phyloP scores from a whole-genome alignment of 2,888 invertebrate genomes.

The Listrodromus nycthemerus region DNA sequence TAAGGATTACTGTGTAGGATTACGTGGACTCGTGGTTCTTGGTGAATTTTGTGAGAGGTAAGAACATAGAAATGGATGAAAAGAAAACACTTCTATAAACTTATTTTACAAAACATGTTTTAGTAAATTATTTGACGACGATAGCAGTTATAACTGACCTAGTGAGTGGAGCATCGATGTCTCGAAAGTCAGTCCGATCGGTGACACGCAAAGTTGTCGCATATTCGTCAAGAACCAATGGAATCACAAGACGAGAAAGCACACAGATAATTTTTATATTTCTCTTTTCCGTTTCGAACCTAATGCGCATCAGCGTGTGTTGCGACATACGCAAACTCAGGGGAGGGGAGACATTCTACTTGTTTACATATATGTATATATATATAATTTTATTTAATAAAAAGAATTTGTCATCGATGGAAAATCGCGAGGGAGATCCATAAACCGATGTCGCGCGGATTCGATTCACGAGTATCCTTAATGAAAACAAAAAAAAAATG shows the following conservation, averaged over 20 bases:
- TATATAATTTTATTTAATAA: neutral
- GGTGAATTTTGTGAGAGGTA: conserved; percentile 48
- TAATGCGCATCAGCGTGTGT: neutral
- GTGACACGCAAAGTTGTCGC: conserved; percentile 4
- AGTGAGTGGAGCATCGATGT: neutral
- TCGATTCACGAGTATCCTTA: conserved; percentile 41
- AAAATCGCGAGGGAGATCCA: neutral
- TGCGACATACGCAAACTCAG: conserved; percentile 17
- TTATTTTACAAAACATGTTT: neutral
- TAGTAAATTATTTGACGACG: conserved; percentile 24
- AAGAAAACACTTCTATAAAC: conserved; percentile 33
- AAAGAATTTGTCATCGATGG: conserved; percentile 56
- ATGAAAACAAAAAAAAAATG: conserved; percentile 49
- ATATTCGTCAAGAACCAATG: conserved; percentile 47
- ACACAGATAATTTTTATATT: conserved; percentile 74
- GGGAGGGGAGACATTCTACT: conserved; percentile 41
- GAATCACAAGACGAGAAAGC: conserved; percentile 51
- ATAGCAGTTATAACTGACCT: neutral
- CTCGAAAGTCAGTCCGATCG: conserved; percentile 1
- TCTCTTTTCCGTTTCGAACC: conserved; percentile 57
- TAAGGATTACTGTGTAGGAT: conserved; percentile 67
- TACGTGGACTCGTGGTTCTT: conserved; percentile 45
- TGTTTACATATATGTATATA: conserved; percentile 13
- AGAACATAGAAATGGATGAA: conserved; percentile 11
- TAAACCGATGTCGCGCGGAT: conserved; percentile 36